Evolutionary conservation across 2,797 vertebrate genomes (phyloP).

Genomic region (Sebastes ruberrimus): DNA sequence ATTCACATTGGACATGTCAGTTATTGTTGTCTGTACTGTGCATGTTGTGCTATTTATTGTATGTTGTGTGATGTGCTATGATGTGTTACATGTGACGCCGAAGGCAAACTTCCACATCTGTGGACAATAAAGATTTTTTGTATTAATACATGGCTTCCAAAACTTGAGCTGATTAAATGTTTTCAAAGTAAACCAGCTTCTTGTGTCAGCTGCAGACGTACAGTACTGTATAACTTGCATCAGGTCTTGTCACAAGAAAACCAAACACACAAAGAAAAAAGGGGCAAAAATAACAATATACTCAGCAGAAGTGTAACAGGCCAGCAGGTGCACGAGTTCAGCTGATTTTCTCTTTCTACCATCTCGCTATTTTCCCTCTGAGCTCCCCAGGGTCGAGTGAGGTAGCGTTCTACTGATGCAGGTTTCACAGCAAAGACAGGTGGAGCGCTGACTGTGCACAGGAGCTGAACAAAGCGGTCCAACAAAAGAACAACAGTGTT

Average conservation of each 20-base stretch:
- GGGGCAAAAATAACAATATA: neutral
- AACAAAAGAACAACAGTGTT: neutral
- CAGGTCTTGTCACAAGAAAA: neutral
- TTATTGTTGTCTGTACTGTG: neutral
- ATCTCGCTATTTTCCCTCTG: neutral
- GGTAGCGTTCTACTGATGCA: constrained; percentile 2
- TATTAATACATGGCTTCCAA: no score
- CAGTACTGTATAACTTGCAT: neutral
- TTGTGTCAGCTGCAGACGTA: no score
- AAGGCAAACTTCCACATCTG: neutral
- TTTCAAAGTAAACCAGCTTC: neutral
- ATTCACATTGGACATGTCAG: neutral
- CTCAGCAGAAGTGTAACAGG: constrained; percentile 4
- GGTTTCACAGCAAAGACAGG: constrained; percentile 10
- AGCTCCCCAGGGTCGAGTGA: neutral
- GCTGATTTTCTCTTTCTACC: neutral
- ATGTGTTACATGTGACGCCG: neutral
- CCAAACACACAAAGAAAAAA: neutral
- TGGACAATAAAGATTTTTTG: no score
- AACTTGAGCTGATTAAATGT: neutral
- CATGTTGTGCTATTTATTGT: neutral
- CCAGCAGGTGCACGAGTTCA: constrained; percentile 13
- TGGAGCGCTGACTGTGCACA: constrained; percentile 1
- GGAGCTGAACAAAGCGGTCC: neutral
- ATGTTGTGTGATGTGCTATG: no score